Conservation (phyloP, 2,113 vertebrate genomes). For the Acinonyx jubatus region DNA sequence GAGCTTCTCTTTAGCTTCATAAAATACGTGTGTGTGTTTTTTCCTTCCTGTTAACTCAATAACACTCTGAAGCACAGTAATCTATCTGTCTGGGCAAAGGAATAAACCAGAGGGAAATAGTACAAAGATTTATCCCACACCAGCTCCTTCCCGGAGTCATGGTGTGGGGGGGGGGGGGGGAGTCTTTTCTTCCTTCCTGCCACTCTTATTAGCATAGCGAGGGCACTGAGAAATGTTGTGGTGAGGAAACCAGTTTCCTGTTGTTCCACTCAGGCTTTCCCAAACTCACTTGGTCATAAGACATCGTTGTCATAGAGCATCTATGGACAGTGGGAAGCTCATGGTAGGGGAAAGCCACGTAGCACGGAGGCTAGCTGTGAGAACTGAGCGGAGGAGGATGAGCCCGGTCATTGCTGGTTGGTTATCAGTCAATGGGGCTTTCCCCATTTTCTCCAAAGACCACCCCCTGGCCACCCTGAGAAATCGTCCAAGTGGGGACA, state of each 20-base stretch:
- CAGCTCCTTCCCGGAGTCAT: background rate
- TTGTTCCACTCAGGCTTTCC: background rate
- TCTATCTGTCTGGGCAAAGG: background rate
- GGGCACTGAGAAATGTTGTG: background rate
- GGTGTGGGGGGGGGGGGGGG: background rate
- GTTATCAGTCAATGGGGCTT: background rate
- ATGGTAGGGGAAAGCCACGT: rapidly evolving
- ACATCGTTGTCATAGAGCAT: background rate
- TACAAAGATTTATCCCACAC: background rate
- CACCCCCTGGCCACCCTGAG: background rate
- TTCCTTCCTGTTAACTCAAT: background rate
- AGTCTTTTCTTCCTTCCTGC: background rate
- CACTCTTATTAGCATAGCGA: background rate
- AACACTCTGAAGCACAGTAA: background rate
- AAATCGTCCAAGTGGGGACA: background rate
- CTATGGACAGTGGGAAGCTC: background rate
- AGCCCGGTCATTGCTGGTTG: background rate
- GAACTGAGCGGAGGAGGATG: background rate
- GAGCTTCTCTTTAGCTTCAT: constrained; percentile 35
- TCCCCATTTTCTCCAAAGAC: background rate
- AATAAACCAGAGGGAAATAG: background rate
- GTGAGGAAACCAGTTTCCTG: background rate
- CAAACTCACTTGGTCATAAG: background rate
- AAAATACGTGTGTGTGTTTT: constrained; percentile 21
- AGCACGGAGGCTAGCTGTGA: background rate